These are phyloP conservation scores for Penaeus indicus DNA, from an alignment of 1,140 invertebrate genomes.

Conservation along the genomic window DNA sequence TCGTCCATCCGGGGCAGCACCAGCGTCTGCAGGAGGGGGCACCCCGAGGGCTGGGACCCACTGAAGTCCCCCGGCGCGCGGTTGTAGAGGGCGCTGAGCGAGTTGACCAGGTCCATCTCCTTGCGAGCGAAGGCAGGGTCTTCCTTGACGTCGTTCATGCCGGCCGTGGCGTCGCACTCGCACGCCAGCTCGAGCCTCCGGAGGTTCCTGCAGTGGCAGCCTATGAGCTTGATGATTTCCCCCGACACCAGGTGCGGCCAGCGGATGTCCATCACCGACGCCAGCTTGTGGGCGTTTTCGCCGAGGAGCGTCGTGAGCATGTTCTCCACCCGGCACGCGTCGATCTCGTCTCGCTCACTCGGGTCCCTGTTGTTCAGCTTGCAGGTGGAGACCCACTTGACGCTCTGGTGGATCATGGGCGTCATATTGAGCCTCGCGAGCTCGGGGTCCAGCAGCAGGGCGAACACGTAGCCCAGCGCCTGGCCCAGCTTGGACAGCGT, in stretches of 20 bases:
- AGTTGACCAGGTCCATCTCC: constrained; percentile 44
- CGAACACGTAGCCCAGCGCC: constrained; percentile 51
- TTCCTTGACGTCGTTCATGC: constrained; percentile 53
- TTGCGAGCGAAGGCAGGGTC: constrained; percentile 37
- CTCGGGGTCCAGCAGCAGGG: constrained; percentile 34
- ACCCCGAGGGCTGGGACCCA: constrained; percentile 33
- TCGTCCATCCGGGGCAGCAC: constrained; percentile 61
- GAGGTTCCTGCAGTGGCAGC: constrained; percentile 52
- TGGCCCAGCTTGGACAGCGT: constrained; percentile 44
- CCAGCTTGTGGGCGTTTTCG: constrained; percentile 39
- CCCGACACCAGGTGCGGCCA: constrained; percentile 64
- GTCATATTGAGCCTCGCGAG: constrained; percentile 48
- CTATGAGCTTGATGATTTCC: constrained; percentile 53
- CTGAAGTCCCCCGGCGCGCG: constrained; percentile 58
- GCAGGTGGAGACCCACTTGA: constrained; percentile 62
- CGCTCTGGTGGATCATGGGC: constrained; percentile 47
- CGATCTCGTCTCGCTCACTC: constrained; percentile 41
- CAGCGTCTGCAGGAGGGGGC: constrained; percentile 40
- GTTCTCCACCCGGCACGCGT: constrained; percentile 38
- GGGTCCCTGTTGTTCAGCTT: constrained; percentile 52
- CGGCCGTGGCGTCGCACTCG: constrained; percentile 45
- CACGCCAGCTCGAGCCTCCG: constrained; percentile 48
- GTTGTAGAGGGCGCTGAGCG: constrained; percentile 53
- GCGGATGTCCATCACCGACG: constrained; percentile 9
- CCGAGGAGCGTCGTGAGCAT: constrained; percentile 47